A percentile compares a stretch with the other conserved stretches of the same genome.
These are phyloP conservation scores for Carabus problematicus DNA, from an alignment of 2,888 invertebrate genomes.

Conservation along the genomic window DNA sequence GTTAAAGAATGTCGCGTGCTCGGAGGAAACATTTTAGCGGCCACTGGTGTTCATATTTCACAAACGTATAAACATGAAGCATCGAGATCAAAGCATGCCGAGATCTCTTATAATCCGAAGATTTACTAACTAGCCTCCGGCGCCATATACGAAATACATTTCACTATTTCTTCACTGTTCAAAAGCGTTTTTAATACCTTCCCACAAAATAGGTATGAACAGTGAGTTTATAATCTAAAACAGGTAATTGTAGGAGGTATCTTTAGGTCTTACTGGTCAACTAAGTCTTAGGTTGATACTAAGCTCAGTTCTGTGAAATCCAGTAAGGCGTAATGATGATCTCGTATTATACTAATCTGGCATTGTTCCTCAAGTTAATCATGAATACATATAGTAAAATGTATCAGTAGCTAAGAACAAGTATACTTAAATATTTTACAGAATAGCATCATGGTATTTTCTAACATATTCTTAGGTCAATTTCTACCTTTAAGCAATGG, in stretches of 20 bases:
- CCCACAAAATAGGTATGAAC: constrained; percentile 2
- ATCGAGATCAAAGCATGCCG: constrained; percentile 28
- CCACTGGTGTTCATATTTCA: constrained; percentile 29
- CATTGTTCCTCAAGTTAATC: too few species aligned
- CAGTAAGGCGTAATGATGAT: too few species aligned
- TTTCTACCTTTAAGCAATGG: too few species aligned
- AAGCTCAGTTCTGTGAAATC: too few species aligned
- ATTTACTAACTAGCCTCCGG: constrained; percentile 26
- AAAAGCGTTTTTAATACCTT: constrained; percentile 1
- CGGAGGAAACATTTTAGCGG: constrained; percentile 25
- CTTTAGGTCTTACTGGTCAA: neutral
- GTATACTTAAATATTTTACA: too few species aligned
- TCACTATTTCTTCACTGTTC: neutral
- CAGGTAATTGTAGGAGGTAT: neutral
- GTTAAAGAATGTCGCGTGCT: constrained; percentile 10
- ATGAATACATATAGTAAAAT: too few species aligned
- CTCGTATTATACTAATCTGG: too few species aligned
- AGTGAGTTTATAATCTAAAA: neutral
- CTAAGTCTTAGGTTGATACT: too few species aligned
- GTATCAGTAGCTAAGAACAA: too few species aligned
- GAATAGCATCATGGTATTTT: too few species aligned
- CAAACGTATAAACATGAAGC: constrained; percentile 31
- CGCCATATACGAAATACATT: constrained; percentile 13
- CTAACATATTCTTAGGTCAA: too few species aligned
- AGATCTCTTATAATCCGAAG: constrained; percentile 25